Evolutionary conservation across 2,888 invertebrate genomes (phyloP), one percentile per base, ranked within the genome.

Genomic region (Stictocephala bisonia): DNA sequence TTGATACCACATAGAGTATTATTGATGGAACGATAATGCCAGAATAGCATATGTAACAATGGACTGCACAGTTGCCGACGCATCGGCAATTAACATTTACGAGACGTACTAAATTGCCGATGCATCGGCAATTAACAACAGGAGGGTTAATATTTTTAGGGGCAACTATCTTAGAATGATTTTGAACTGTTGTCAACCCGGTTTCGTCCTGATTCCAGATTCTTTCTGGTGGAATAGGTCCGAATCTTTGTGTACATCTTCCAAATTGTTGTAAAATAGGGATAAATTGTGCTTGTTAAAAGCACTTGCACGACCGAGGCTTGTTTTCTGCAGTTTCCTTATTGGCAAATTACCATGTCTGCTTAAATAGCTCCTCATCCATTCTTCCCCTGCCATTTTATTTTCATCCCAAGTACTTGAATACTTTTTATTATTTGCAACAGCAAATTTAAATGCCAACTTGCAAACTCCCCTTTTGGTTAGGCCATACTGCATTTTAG

Each of bases 131-230:
- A n/a, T n/a, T n/a, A n/a, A n/a, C n/a, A n/a, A n/a, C 83, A 50
- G 85, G 82, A 79, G 84, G 83, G 69, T 84, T 85, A 35, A 79
- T 74, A 3, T 83, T 83, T 72, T 80, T 84, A 44, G 76, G 66
- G 41, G 83, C 82, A 74, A 83, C 72, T 66, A 83, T 79, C 77
- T 81, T 82, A 22, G 79, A 74, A 50, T 82, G 80, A 73, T 79
- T 82, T 66, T 83, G 83, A 1, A 85, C 84, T 3, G 83, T 85
- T 20, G 83, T 81, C 6, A 84, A 74, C 0, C 81, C 82, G 26
- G 83, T 82, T 78, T 85, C 83, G 77, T 84, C 84, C 24, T 82
- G 74, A 76, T 84, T 84, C 71, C 80, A 84, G 53, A 84, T 82
- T 9, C 72, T 35, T 2, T 64, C 40, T 24, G 50, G 60, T 3